Percentiles rank a stretch among this genome's conserved stretches.
Conservation (phyloP, 2,888 invertebrate genomes). For the Drosophila austrosaltans region DNA sequence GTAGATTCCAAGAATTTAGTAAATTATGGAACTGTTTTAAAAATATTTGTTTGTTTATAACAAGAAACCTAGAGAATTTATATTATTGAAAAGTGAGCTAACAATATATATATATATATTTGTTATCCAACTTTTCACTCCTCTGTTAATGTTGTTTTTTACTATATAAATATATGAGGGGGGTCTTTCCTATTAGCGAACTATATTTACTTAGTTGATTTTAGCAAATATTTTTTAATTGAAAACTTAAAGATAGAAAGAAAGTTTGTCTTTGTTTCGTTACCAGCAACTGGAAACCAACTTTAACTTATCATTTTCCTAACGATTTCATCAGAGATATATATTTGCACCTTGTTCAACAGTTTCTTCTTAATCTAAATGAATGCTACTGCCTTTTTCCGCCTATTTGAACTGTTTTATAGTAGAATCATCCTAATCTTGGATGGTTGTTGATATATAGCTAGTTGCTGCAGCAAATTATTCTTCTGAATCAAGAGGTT, state of each 20-base stretch:
- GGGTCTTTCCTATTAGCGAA: not conserved
- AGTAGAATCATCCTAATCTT: not conserved
- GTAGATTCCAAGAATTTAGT: not conserved
- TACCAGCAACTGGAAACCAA: no score
- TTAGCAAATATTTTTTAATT: not conserved
- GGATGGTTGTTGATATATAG: not conserved
- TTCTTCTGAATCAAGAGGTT: not conserved
- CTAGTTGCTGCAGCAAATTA: not conserved
- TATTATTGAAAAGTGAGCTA: not conserved
- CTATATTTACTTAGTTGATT: not conserved
- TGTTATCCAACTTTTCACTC: not conserved
- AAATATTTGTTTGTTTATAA: constrained; percentile 1
- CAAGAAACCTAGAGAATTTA: not conserved
- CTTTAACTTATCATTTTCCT: not conserved
- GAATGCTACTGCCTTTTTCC: not conserved
- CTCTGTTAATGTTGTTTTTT: not conserved
- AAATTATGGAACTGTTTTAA: not conserved
- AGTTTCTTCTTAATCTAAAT: not conserved
- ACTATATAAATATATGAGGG: not conserved
- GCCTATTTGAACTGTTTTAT: not conserved
- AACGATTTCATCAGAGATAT: not conserved
- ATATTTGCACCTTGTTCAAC: not conserved
- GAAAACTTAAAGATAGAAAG: not conserved
- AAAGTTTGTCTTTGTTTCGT: no score
- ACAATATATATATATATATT: not conserved